Percentiles rank a stretch among this genome's conserved stretches.
Conservation (phyloP, 2,797 vertebrate genomes). For the Philypnodon macrostomus region DNA sequence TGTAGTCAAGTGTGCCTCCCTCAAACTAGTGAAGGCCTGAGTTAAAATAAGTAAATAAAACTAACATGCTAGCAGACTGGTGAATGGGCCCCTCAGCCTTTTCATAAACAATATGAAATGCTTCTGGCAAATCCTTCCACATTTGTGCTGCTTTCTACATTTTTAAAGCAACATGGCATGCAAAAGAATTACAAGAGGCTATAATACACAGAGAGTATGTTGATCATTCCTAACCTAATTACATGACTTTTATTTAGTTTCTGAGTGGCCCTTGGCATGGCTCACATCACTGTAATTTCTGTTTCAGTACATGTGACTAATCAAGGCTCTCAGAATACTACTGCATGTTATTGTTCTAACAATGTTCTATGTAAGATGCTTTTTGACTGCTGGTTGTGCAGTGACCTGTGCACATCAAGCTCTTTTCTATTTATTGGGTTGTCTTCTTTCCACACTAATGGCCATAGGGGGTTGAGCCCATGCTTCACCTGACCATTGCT, state of each 20-base stretch:
- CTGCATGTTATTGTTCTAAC: constrained; percentile 61
- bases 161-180: constrained; percentile 62
- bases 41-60: constrained; percentile 97
- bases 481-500: constrained; percentile 80
- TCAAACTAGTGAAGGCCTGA: constrained; percentile 93
- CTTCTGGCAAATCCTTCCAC: constrained; percentile 95
- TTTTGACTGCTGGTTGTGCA: constrained; percentile 81
- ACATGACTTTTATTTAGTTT: constrained; percentile 40
- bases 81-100: constrained; percentile 77
- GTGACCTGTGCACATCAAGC: constrained; percentile 81
- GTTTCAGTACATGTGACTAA: constrained; percentile 60
- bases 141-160: constrained; percentile 69
- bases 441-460: constrained; percentile 82
- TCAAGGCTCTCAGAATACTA: constrained; percentile 64
- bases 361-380: constrained; percentile 66
- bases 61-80: constrained; percentile 72
- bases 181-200: constrained; percentile 56
- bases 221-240: constrained; percentile 56
- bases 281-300: constrained; percentile 42
- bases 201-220: constrained; percentile 58
- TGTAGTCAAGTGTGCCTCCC: constrained; percentile 87
- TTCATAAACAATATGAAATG: constrained; percentile 98
- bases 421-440: constrained; percentile 77
- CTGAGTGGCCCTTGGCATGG: constrained; percentile 31
- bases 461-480: constrained; percentile 75